Conservation (phyloP, 2,797 vertebrate species). For the Glossophaga mutica region DNA sequence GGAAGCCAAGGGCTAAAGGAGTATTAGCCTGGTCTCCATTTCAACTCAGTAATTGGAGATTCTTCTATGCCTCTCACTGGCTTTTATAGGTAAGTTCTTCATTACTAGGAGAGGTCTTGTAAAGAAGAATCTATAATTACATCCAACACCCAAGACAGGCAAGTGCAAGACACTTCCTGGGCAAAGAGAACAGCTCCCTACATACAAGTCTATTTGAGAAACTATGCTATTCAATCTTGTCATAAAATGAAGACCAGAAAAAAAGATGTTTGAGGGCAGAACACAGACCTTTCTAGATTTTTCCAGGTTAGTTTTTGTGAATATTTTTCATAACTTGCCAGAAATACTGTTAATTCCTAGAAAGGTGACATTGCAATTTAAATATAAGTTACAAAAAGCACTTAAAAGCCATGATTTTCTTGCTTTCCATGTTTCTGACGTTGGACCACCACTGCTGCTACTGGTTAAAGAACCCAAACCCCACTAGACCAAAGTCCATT, state of each 20-base stretch:
- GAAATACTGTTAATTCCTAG: slow-evolving; percentile 17
- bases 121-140: not conserved
- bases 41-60: not conserved
- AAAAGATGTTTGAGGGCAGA: not conserved
- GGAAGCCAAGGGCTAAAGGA: not conserved
- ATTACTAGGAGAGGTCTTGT: not conserved
- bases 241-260: not conserved
- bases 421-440: not conserved
- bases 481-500: not conserved
- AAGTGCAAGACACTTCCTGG: not conserved
- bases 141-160: not conserved
- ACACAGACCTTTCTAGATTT: not conserved
- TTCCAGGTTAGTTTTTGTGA: not conserved
- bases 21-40: not conserved
- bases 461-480: not conserved
- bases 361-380: not conserved
- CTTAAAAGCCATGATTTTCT: not conserved
- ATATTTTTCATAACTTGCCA: not conserved
- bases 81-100: not conserved
- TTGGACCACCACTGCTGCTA: not conserved
- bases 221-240: not conserved
- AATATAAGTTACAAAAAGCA: not conserved
- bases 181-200: not conserved
- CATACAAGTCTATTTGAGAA: not conserved
- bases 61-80: not conserved